Evolutionary conservation across 2,888 invertebrate genomes (phyloP), one percentile per base, ranked within the genome.

Genomic region (Labia minor): DNA sequence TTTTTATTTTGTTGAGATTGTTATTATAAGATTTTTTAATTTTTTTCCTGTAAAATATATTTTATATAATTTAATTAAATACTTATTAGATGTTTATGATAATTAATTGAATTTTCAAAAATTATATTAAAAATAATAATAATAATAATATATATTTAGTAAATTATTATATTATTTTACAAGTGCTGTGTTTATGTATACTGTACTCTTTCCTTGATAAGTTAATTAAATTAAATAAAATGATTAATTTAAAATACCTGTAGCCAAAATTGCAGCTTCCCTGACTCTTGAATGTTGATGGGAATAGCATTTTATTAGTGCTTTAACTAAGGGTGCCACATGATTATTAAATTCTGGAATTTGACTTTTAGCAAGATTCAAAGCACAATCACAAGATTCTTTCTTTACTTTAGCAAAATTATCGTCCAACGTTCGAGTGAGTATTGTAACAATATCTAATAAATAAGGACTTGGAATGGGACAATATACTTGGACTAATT

Each of bases 281-380:
- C 95, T 81, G 61, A 92, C 88, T 77, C 85, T 86, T 68, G 86
- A 90, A 76, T 94, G 91, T 73, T 92, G 92, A 77, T 95, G 94
- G 21, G 83, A 80, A 72, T 92, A 83, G 74, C 88, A 87, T 1
- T 80, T 78, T 61, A 91, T 76, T 0, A 94, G 80, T 0, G 93
- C 89, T 72, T 87, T 85, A 0, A 90, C 83, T 70, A 92, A 81
- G 49, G 78, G 81, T 72, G 91, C 90, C 0, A 89, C 87, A 72
- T 86, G 86, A 69, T 85, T 80, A 73, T 90, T 89, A 75, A 95
- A 90, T 73, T 88, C 83, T 68, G 80, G 79, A 0, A 88, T 85
- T 6, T 88, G 73, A 1, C 83, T 79, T 68, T 80, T 81, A 0
- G 90, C 85, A 61, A 93, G 72, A 65, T 82, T 76, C 1, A 86